A percentile compares a stretch with the other conserved stretches of the same genome.
Conservation (phyloP, 2,113 vertebrate genomes). For the human (Homo sapiens) region GRCh38 chr17:51426501-51427000, state of each 20-base stretch:
- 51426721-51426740: not conserved
- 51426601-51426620: not conserved
- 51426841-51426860: not conserved
- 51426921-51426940: not conserved
- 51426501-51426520: not conserved
- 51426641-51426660: conserved; percentile 2
- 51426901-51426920: not conserved
- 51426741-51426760: not conserved
- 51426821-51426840: not conserved
- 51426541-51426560: not conserved
- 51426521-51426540: not conserved
- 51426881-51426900: not conserved
- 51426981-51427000: not conserved
- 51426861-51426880: not conserved
- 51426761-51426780: not conserved
- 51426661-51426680: not conserved
- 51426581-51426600: not conserved
- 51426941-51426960: not conserved
- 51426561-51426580: not conserved
- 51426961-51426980: not conserved
- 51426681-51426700: not conserved
- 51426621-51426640: conserved; percentile 3
- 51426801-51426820: not conserved
- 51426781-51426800: not conserved
- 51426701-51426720: not conserved